These are phyloP conservation scores for Oncorhynchus tshawytscha DNA, from an alignment of 2,113 vertebrate species.

Conservation along the genomic window DNA sequence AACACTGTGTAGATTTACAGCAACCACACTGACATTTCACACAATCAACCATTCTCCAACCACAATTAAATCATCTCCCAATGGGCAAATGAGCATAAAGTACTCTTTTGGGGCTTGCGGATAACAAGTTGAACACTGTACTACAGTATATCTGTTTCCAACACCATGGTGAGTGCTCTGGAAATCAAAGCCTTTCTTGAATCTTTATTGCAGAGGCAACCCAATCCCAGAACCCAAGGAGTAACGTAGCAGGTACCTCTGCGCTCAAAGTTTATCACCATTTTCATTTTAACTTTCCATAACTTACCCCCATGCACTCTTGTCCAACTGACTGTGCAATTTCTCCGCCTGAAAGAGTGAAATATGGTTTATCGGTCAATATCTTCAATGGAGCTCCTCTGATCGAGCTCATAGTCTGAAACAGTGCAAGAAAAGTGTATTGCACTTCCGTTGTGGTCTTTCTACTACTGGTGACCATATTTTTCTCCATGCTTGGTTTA, in stretches of 20 bases:
- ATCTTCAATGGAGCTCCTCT: constrained; percentile 10
- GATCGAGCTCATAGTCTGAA: background rate
- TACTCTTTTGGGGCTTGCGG: no score
- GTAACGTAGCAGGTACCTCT: constrained; percentile 89
- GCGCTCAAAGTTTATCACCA: constrained; percentile 65
- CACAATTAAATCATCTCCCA: no score
- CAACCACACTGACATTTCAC: no score
- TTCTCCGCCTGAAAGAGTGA: constrained; percentile 61
- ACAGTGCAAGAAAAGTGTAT: background rate
- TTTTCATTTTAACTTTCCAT: constrained; percentile 34
- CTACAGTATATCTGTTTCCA: background rate
- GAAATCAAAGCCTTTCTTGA: constrained; percentile 65
- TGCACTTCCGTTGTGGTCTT: constrained; percentile 4
- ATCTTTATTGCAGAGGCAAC: constrained; percentile 96
- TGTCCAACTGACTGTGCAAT: constrained; percentile 33
- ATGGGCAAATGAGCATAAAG: no score
- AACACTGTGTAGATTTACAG: no score
- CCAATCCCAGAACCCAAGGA: constrained; percentile 92
- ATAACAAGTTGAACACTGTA: no score
- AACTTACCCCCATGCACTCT: constrained; percentile 35
- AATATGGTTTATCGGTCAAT: constrained; percentile 55
- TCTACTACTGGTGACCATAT: constrained; percentile 51
- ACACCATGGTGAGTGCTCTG: constrained; percentile 11
- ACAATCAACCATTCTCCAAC: no score
- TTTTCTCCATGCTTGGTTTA: constrained; percentile 73